A percentile compares a stretch with the other conserved stretches of the same genome.
phyloP scores from a whole-genome alignment of 2,888 invertebrate species.

The Nomada flava region DNA sequence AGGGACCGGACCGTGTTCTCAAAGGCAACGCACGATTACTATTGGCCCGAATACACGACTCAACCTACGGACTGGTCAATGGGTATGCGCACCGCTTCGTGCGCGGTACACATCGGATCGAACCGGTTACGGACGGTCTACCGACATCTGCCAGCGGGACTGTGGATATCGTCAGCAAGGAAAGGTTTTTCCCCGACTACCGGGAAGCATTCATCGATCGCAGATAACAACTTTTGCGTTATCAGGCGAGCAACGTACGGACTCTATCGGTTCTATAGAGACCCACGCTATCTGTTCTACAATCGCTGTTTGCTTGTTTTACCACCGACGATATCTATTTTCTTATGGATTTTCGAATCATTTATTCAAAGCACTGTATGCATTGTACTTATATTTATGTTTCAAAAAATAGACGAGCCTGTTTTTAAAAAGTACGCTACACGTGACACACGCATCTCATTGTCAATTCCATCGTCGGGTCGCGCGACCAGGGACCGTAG shows the following conservation, averaged over 20 bases:
- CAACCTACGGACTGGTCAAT: constrained; percentile 79
- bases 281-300: constrained; percentile 20
- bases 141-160: constrained; percentile 76
- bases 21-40: constrained; percentile 80
- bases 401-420: no score
- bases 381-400: no score
- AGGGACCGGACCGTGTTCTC: constrained; percentile 65
- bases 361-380: no score
- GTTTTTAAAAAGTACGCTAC: no score
- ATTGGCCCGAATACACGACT: constrained; percentile 73
- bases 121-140: constrained; percentile 73
- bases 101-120: constrained; percentile 77
- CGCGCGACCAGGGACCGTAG: no score
- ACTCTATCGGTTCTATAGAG: constrained; percentile 30
- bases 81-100: constrained; percentile 79
- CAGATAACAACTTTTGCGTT: constrained; percentile 29
- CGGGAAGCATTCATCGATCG: constrained; percentile 9
- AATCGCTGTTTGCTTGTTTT: neutral
- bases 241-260: constrained; percentile 14
- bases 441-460: no score
- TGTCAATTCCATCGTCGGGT: no score
- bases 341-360: no score
- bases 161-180: neutral
- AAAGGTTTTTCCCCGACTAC: neutral
- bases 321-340: neutral